Percentiles rank a stretch among this genome's conserved stretches.
phyloP scores from a whole-genome alignment of 2,888 invertebrate genomes.

The Calliopum simillimum region DNA sequence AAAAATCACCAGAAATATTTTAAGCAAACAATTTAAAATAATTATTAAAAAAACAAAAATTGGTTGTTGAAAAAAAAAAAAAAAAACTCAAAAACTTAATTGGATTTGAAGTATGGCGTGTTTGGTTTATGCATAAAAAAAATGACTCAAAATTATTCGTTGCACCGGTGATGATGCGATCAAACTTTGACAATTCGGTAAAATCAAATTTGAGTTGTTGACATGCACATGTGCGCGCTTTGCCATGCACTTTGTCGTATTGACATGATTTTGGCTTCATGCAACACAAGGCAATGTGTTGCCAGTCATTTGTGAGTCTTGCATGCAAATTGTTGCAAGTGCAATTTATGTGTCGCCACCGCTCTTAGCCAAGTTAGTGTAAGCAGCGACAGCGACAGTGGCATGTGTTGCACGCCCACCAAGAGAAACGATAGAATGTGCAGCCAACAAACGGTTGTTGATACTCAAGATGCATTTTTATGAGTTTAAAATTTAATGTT shows the following conservation, averaged over 20 bases:
- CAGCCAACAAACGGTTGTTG: constrained; percentile 1
- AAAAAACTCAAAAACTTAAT: too few species aligned
- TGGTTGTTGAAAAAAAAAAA: too few species aligned
- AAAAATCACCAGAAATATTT: too few species aligned
- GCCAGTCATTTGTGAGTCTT: neutral
- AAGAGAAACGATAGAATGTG: too few species aligned
- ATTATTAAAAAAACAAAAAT: too few species aligned
- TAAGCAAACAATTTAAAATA: too few species aligned
- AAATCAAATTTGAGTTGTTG: constrained; percentile 25
- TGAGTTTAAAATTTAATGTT: neutral
- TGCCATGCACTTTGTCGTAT: constrained; percentile 2
- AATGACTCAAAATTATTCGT: too few species aligned
- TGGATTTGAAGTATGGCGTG: too few species aligned
- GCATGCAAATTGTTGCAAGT: constrained; percentile 32
- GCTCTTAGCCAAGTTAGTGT: neutral
- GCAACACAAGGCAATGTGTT: neutral
- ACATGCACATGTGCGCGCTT: constrained; percentile 30
- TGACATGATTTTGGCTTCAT: neutral
- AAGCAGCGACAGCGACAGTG: neutral
- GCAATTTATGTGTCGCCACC: neutral
- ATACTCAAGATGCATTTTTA: neutral
- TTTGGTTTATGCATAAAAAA: too few species aligned
- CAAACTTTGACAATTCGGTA: constrained; percentile 22
- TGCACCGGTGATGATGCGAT: constrained; percentile 15
- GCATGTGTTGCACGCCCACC: too few species aligned